phyloP scores from a whole-genome alignment of 2,888 invertebrate species.

The Rhopalosiphum nymphaeae region DNA sequence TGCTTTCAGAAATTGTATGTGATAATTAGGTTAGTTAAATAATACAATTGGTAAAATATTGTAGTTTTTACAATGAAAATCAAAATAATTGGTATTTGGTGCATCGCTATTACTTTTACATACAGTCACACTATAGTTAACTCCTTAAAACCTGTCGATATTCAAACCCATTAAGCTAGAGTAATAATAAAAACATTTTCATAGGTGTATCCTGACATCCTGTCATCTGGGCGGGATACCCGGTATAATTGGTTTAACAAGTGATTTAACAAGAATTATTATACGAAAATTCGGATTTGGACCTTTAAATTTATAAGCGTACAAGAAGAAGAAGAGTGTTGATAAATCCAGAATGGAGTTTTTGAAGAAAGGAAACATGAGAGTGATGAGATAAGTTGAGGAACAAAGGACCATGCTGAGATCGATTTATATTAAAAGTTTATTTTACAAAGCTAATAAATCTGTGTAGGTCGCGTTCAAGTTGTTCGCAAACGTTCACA shows the following conservation, averaged over 20 bases:
- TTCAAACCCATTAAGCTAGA: background rate
- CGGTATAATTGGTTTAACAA: background rate
- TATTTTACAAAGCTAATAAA: background rate
- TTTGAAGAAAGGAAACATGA: background rate
- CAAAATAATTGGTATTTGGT: background rate
- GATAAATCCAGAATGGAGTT: background rate
- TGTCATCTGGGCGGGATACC: background rate
- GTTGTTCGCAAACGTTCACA: background rate
- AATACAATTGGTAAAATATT: background rate
- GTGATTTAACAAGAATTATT: too few relatives aligned
- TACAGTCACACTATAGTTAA: background rate
- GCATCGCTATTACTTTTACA: background rate
- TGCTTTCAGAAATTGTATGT: background rate
- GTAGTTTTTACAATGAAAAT: background rate
- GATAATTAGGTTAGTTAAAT: background rate
- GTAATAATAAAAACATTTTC: background rate
- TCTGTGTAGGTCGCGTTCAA: background rate
- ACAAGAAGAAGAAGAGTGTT: background rate
- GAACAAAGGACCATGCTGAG: background rate
- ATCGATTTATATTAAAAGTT: background rate
- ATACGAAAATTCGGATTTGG: background rate
- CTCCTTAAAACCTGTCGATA: background rate
- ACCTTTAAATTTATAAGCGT: background rate
- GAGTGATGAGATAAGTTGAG: background rate
- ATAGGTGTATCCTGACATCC: background rate